Base-by-base conservation (phyloP, 2,888 invertebrate genomes). In the Pharmacophagus antenor region DNA sequence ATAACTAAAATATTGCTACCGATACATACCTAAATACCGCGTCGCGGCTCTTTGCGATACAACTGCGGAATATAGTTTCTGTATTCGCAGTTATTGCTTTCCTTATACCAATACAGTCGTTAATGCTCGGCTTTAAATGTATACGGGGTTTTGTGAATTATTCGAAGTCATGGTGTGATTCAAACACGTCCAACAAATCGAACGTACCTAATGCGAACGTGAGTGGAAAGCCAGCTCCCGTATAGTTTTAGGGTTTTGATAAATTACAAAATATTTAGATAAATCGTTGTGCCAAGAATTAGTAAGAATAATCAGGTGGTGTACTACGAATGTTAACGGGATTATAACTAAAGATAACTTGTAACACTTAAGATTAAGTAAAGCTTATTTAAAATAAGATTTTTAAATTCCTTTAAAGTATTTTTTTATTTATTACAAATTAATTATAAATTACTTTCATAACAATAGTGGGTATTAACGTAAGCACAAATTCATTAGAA, bases 111-210 rank as follows among this genome's bases (percentile, higher is more conserved):
- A 70, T 69, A 69, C 65, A 64, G 58, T 63, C 62, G 63, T 64
- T 67, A 83, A 84, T 80, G 73, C 74, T 66, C 64, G 71, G 67
- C 76, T 44, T 82, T 79, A 76, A 79, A 81, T 79, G 77, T 79
- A 77, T 68, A 69, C 62, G 71, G 65, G 64, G 65, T 65, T 67
- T 64, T 63, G 56, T 55, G 31, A 63, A 63, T 53, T 59, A 59
- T 59, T 54, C 58, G 23, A 48, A 59, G 58, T 59, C 58, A 59
- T 59, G 49, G 58, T 59, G 53, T 54, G 58, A 59, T 54, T 59
- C 49, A 54, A 59, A 41, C 53, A 48, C 58, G 41, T 44, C 27
- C 23, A 59, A 59, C 58, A 59, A 54, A 59, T 54, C 58, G 53
- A 49, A 59, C 54, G 41, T 27, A 59, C 49, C 41, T 53, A 52